These are phyloP conservation scores for Metridium senile DNA, from an alignment of 92 coral and sea anemone species.

Conservation along the genomic window DNA sequence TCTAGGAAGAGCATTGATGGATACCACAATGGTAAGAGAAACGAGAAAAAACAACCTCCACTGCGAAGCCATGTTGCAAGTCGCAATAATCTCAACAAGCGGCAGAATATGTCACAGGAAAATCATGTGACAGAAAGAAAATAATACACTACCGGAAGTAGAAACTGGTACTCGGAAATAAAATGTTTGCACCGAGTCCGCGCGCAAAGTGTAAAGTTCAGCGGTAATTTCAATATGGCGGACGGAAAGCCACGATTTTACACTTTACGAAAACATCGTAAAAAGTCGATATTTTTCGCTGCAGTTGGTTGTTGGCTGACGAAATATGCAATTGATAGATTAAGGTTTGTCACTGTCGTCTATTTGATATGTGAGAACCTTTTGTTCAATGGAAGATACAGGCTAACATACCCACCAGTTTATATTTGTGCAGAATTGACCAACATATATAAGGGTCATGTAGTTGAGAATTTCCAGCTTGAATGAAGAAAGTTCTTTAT, in stretches of 20 bases:
- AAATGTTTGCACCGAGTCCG: constrained; percentile 9
- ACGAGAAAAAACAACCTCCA: constrained; percentile 31
- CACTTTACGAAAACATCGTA: constrained; percentile 89
- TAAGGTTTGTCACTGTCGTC: constrained; percentile 60
- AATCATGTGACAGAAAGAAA: constrained; percentile 40
- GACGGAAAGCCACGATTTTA: constrained; percentile 87
- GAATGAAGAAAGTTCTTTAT: neutral
- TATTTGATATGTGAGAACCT: neutral
- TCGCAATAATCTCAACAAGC: neutral
- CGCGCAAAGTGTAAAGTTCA: neutral
- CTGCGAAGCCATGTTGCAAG: constrained; percentile 45
- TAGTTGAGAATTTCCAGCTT: no score
- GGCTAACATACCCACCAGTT: no score
- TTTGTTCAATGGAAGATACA: neutral
- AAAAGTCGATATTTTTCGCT: constrained; percentile 81
- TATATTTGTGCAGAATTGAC: no score
- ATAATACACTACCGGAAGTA: constrained; percentile 30
- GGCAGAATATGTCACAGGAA: constrained; percentile 27
- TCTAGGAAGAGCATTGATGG: constrained; percentile 4
- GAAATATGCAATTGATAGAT: constrained; percentile 86
- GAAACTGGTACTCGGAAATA: constrained; percentile 1
- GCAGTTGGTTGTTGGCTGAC: constrained; percentile 79
- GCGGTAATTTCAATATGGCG: constrained; percentile 69
- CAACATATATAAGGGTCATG: no score
- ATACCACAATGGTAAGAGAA: neutral